phyloP scores from a whole-genome alignment of 2,888 invertebrate genomes.

The Cephus pygmeus region DNA sequence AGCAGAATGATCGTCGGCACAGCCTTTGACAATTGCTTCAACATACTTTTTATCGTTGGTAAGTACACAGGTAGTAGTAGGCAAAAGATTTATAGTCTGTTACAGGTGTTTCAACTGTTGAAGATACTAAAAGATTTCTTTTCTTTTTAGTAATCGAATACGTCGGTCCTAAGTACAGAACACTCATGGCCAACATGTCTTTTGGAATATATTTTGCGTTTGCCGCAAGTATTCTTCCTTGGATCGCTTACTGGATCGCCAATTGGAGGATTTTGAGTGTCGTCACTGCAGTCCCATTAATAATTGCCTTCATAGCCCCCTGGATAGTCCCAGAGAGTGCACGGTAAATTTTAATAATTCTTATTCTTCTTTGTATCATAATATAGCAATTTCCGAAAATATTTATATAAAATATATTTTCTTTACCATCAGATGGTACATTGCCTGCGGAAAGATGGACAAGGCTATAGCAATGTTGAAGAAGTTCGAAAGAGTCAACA shows the following conservation, averaged over 20 bases:
- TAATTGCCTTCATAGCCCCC: slow-evolving; percentile 78
- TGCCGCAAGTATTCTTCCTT: slow-evolving; percentile 83
- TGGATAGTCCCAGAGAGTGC: slow-evolving; percentile 88
- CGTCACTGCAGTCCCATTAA: slow-evolving; percentile 80
- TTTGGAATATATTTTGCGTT: slow-evolving; percentile 89
- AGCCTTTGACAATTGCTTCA: slow-evolving; percentile 90
- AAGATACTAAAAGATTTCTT: neutral
- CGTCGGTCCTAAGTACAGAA: slow-evolving; percentile 89
- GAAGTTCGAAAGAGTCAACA: slow-evolving; percentile 84
- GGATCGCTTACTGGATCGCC: slow-evolving; percentile 84
- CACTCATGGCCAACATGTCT: slow-evolving; percentile 91
- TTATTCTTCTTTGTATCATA: neutral
- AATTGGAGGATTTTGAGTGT: slow-evolving; percentile 84
- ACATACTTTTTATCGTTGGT: slow-evolving; percentile 93
- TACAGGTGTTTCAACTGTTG: neutral
- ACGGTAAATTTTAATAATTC: slow-evolving; percentile 51
- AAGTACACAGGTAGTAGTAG: slow-evolving; percentile 53
- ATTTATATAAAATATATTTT: neutral
- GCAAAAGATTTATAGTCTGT: fast-evolving
- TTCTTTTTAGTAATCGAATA: slow-evolving; percentile 81
- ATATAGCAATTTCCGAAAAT: neutral
- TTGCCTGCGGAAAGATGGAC: slow-evolving; percentile 84
- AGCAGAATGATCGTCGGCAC: slow-evolving; percentile 87
- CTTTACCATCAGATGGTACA: slow-evolving; percentile 74
- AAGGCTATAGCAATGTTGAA: slow-evolving; percentile 83